phyloP scores from a whole-genome alignment of 1,140 invertebrate species.

The Formica selysi region DNA sequence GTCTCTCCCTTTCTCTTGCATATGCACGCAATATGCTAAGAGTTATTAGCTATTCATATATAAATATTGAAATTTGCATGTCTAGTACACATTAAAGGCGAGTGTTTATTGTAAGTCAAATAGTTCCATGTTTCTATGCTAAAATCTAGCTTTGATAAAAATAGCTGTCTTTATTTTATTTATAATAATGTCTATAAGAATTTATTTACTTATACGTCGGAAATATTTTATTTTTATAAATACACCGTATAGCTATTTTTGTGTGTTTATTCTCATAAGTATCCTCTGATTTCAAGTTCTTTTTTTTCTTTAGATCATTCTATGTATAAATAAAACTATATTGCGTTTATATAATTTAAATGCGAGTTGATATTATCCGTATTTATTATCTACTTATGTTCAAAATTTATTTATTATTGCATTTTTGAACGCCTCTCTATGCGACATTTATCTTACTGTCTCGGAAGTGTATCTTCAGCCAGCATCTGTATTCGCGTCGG shows the following conservation, averaged over 20 bases:
- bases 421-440: not conserved
- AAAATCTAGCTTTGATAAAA: not conserved
- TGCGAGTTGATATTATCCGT: not conserved
- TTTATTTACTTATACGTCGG: not conserved
- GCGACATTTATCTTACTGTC: conserved; percentile 36
- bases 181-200: not conserved
- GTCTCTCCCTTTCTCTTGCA: too few relatives aligned
- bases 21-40: not conserved
- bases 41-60: not conserved
- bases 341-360: not conserved
- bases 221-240: not conserved
- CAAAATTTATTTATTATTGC: not conserved
- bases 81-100: not conserved
- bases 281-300: not conserved
- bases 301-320: not conserved
- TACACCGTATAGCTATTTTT: not conserved
- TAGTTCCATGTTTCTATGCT: not conserved
- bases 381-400: conserved; percentile 5
- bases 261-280: not conserved
- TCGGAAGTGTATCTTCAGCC: conserved; percentile 57
- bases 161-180: not conserved
- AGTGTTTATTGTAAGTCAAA: not conserved
- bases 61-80: conserved; percentile 14
- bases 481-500: not conserved
- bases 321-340: not conserved